Percentiles rank a stretch among this genome's conserved stretches.
Conservation (phyloP, 2,888 invertebrate species). For the Camptogramma bilineatum region DNA sequence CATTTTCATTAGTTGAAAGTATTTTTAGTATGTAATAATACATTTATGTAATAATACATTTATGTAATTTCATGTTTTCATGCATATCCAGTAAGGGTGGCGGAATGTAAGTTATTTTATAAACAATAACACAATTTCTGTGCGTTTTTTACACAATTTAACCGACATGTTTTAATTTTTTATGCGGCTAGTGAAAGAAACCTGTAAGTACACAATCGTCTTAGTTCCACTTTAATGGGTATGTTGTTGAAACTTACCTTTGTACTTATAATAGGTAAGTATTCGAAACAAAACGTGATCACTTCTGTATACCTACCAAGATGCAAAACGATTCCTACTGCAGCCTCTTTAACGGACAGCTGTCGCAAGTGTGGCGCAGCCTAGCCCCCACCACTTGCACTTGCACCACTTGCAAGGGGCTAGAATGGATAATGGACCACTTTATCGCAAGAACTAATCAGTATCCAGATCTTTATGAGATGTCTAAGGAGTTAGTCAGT, state of each 20-base stretch:
- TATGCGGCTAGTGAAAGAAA: slow-evolving; percentile 37
- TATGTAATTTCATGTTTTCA: slow-evolving; percentile 47
- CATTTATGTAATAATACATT: not conserved
- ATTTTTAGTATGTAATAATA: too few species aligned
- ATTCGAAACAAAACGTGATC: not conserved
- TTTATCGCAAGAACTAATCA: slow-evolving; percentile 90
- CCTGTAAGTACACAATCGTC: slow-evolving; percentile 33
- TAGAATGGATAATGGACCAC: slow-evolving; percentile 96
- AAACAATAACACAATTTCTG: not conserved
- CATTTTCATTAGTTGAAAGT: too few species aligned
- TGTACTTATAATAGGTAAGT: too few species aligned
- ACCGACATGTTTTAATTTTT: slow-evolving; percentile 26
- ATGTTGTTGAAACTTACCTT: too few species aligned
- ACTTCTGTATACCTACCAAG: too few species aligned
- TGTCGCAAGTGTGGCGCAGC: slow-evolving; percentile 92
- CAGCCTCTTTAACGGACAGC: slow-evolving; percentile 93
- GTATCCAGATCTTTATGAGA: too few species aligned
- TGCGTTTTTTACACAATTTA: not conserved
- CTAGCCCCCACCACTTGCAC: slow-evolving; percentile 95
- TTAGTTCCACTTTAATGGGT: slow-evolving; percentile 3
- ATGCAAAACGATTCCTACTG: slow-evolving; percentile 92
- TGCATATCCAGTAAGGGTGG: slow-evolving; percentile 55
- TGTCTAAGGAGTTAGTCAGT: too few species aligned
- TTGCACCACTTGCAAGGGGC: slow-evolving; percentile 91
- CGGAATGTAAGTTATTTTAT: slow-evolving; percentile 54